phyloP scores from a whole-genome alignment of 1,140 invertebrate genomes.

The Pseudoatta argentina region DNA sequence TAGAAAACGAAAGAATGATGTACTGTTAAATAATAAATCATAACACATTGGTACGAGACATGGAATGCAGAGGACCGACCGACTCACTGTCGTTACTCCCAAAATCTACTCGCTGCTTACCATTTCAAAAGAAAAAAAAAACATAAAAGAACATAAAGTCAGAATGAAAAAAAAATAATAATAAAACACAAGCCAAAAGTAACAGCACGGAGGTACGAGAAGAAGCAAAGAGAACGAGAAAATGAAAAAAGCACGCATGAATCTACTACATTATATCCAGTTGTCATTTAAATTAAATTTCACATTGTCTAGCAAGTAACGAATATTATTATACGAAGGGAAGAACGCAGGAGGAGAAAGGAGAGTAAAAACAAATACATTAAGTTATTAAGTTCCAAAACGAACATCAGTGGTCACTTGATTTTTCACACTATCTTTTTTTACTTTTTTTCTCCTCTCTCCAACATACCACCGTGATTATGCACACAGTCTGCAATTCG shows the following conservation, averaged over 20 bases:
- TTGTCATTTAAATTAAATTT: constrained; percentile 85
- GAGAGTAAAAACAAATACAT: constrained; percentile 81
- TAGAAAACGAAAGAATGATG: constrained; percentile 27
- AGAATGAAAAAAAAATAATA: constrained; percentile 45
- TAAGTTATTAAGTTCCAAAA: constrained; percentile 83
- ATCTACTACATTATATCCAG: constrained; percentile 80
- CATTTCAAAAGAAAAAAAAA: constrained; percentile 64
- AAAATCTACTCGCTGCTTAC: constrained; percentile 72
- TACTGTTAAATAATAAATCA: constrained; percentile 34
- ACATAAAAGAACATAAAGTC: constrained; percentile 6
- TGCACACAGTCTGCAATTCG: neutral
- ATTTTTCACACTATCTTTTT: constrained; percentile 72
- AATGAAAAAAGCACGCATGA: constrained; percentile 75
- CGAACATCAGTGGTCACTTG: constrained; percentile 79
- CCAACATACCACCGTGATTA: constrained; percentile 13
- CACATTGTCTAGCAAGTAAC: constrained; percentile 82
- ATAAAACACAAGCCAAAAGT: constrained; percentile 34
- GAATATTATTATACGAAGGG: constrained; percentile 82
- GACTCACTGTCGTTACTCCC: constrained; percentile 69
- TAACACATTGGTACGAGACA: constrained; percentile 66
- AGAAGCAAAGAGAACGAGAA: constrained; percentile 72
- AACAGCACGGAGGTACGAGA: constrained; percentile 68
- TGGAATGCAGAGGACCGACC: constrained; percentile 63
- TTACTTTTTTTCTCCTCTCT: neutral
- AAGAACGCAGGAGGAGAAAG: constrained; percentile 82